Evolutionary conservation across 2,888 invertebrate genomes (phyloP).

Genomic region (Cordilura impudica): DNA sequence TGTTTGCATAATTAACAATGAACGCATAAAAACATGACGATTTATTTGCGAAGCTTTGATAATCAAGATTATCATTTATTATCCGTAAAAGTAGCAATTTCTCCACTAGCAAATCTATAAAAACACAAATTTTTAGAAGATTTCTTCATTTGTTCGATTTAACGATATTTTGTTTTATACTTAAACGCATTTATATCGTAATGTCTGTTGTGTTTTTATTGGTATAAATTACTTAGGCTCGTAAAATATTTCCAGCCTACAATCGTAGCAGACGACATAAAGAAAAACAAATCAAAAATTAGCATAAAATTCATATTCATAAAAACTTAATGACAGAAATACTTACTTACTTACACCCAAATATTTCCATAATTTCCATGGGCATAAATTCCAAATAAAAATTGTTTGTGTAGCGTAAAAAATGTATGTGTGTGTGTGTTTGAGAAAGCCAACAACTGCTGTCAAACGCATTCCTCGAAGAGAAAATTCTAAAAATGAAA

Average conservation of each 20-base stretch:
- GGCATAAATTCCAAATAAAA: neutral
- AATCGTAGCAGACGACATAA: neutral
- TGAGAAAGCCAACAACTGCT: slow-evolving; percentile 6
- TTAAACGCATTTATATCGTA: too few relatives aligned
- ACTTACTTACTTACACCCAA: neutral
- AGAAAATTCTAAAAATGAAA: neutral
- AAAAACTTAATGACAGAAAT: neutral
- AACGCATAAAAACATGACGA: neutral
- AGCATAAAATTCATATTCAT: slow-evolving; percentile 4
- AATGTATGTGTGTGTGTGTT: too few relatives aligned
- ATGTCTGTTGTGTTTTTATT: neutral
- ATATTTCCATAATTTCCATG: neutral
- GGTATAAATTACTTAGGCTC: neutral
- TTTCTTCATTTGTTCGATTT: neutral
- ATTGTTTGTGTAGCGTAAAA: neutral
- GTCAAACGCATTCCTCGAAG: neutral
- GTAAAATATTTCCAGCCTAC: neutral
- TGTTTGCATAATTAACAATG: too few relatives aligned
- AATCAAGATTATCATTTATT: neutral
- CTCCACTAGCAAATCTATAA: neutral
- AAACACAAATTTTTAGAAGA: neutral
- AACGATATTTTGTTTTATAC: neutral
- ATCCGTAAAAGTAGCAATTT: neutral
- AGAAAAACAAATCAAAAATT: slow-evolving; percentile 1
- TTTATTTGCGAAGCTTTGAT: neutral